Evolutionary conservation across 2,797 vertebrate genomes (phyloP).

Genomic region (Zenarchopterus dispar): DNA sequence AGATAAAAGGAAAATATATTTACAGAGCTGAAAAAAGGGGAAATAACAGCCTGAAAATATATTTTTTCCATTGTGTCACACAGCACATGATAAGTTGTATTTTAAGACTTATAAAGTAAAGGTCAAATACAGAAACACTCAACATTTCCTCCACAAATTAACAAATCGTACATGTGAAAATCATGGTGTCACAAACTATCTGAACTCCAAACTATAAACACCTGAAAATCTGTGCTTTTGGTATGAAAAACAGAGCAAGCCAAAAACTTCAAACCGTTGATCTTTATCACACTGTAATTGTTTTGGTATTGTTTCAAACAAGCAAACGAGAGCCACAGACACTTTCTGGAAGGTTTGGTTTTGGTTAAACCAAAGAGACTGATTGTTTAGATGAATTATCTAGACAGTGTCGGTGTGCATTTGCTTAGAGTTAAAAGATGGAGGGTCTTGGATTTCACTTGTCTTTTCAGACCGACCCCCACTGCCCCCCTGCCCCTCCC

Average conservation of each 20-base stretch:
- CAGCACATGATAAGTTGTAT: constrained; percentile 12
- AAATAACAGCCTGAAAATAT: background rate
- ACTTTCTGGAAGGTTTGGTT: constrained; percentile 67
- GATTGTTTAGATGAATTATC: constrained; percentile 84
- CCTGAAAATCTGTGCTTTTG: constrained; percentile 53
- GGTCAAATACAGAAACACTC: constrained; percentile 18
- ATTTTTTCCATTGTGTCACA: background rate
- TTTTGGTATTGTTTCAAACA: constrained; percentile 69
- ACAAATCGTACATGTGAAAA: constrained; percentile 67
- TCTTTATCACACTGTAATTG: constrained; percentile 73
- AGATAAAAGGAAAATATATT: constrained; percentile 7
- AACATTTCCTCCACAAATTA: constrained; percentile 41
- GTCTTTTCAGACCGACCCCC: constrained; percentile 73
- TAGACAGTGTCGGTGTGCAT: constrained; percentile 84
- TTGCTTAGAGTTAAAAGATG: constrained; percentile 71
- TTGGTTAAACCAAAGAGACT: constrained; percentile 77
- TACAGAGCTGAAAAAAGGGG: background rate
- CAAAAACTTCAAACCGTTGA: constrained; percentile 45
- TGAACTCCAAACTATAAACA: constrained; percentile 50
- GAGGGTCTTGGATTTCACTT: constrained; percentile 77
- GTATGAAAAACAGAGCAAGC: constrained; percentile 44
- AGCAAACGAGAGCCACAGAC: constrained; percentile 52
- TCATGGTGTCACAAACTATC: constrained; percentile 67
- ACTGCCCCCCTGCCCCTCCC: constrained; percentile 55
- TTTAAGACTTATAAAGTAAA: constrained; percentile 26